Evolutionary conservation across 2,797 vertebrate genomes (phyloP).

Genomic region (Protonibea diacanthus): DNA sequence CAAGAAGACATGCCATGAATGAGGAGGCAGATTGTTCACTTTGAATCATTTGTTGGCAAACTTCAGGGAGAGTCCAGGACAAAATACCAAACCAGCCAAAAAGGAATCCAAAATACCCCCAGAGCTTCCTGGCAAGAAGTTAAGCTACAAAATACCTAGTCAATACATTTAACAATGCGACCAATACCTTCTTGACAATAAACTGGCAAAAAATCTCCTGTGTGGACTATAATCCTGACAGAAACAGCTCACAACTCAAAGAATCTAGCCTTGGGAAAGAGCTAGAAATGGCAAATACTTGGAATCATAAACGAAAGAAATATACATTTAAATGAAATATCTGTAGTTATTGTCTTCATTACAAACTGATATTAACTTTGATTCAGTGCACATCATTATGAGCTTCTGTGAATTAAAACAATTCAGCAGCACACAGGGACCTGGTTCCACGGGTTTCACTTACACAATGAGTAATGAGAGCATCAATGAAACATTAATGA

Average conservation of each 20-base stretch:
- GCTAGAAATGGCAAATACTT: neutral
- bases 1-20: no score
- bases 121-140: neutral
- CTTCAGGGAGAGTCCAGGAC: neutral
- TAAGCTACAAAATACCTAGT: conserved; percentile 1
- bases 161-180: neutral
- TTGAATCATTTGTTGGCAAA: neutral
- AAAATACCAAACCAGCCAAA: neutral
- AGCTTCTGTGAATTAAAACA: neutral
- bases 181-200: neutral
- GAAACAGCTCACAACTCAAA: neutral
- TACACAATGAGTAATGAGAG: conserved; percentile 15
- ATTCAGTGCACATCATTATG: neutral
- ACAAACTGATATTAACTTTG: neutral
- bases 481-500: conserved; percentile 30
- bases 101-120: neutral
- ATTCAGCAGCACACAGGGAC: neutral
- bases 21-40: no score
- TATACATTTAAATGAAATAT: neutral
- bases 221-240: neutral
- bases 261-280: neutral
- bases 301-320: neutral
- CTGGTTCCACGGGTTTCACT: neutral
- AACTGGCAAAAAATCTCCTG: neutral
- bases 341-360: neutral